Percentiles rank a stretch among this genome's conserved stretches.
Conservation (phyloP, 2,113 vertebrate genomes). For the Pagrus major region DNA sequence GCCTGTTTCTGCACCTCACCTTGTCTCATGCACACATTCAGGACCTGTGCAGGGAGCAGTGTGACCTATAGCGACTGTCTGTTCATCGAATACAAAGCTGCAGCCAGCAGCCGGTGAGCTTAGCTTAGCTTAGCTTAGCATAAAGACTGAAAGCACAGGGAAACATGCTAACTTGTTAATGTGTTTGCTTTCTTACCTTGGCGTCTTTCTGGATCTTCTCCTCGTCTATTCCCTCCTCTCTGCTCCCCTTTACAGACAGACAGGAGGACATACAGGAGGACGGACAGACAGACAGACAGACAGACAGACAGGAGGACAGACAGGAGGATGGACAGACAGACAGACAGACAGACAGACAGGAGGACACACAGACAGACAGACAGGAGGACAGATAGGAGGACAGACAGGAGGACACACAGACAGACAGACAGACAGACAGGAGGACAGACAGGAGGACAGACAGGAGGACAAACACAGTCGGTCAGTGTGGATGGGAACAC, state of each 20-base stretch:
- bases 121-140: no score
- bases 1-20: no score
- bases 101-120: no score
- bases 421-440: slow-evolving; percentile 39
- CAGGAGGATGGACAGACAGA: slow-evolving; percentile 27
- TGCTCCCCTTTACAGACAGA: slow-evolving; percentile 84
- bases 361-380: slow-evolving; percentile 18
- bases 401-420: slow-evolving; percentile 35
- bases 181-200: slow-evolving; percentile 84
- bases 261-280: no score
- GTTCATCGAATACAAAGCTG: no score
- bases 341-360: slow-evolving; percentile 16
- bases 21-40: no score
- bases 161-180: not conserved
- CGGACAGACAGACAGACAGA: slow-evolving; percentile 1
- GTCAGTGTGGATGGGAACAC: slow-evolving; percentile 45
- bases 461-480: slow-evolving; percentile 31
- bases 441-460: slow-evolving; percentile 1
- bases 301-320: slow-evolving; percentile 16
- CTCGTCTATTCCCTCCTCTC: slow-evolving; percentile 88
- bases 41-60: no score
- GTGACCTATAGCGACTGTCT: no score
- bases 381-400: slow-evolving; percentile 26
- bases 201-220: slow-evolving; percentile 91
- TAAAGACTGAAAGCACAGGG: no score